These are phyloP conservation scores for Metridium senile DNA, from an alignment of 92 coral and sea anemone species.

Conservation along the genomic window DNA sequence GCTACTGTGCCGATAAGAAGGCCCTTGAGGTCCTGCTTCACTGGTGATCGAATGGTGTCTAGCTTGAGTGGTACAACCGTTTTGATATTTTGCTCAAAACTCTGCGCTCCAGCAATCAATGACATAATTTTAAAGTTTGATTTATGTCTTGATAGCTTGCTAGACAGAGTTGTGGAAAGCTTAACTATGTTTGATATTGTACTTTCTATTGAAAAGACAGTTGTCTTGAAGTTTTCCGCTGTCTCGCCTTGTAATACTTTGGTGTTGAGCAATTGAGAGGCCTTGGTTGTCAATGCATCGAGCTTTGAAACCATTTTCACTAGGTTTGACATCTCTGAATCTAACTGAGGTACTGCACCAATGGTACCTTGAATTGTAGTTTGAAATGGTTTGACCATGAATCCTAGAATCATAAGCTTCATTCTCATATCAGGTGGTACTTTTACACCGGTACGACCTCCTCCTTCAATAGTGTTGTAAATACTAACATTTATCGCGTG, in stretches of 20 bases:
- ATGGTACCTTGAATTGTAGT: not conserved
- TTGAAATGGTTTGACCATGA: constrained; percentile 1
- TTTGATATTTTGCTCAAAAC: constrained; percentile 5
- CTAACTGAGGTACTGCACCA: constrained; percentile 10
- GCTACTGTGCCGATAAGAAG: constrained; percentile 12
- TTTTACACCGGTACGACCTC: constrained; percentile 43
- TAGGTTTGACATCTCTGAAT: not conserved
- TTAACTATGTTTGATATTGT: not conserved
- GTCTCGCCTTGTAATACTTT: not conserved
- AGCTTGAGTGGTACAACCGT: constrained; percentile 1
- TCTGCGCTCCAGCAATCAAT: not conserved
- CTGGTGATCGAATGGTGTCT: constrained; percentile 15
- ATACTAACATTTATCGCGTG: constrained; percentile 26
- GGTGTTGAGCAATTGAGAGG: not conserved
- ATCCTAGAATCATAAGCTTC: constrained; percentile 33
- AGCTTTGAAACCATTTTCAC: constrained; percentile 6
- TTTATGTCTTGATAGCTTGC: constrained; percentile 4
- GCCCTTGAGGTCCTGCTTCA: constrained; percentile 23
- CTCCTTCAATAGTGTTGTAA: constrained; percentile 41
- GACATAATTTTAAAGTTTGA: not conserved
- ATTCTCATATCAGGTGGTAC: constrained; percentile 15
- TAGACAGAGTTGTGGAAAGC: not conserved
- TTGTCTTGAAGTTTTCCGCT: not conserved
- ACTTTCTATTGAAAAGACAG: not conserved
- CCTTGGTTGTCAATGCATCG: not conserved